Evolutionary conservation across 2,113 vertebrate genomes (phyloP), one percentile per base, ranked within the genome.

Genomic region (Sigmodon hispidus): DNA sequence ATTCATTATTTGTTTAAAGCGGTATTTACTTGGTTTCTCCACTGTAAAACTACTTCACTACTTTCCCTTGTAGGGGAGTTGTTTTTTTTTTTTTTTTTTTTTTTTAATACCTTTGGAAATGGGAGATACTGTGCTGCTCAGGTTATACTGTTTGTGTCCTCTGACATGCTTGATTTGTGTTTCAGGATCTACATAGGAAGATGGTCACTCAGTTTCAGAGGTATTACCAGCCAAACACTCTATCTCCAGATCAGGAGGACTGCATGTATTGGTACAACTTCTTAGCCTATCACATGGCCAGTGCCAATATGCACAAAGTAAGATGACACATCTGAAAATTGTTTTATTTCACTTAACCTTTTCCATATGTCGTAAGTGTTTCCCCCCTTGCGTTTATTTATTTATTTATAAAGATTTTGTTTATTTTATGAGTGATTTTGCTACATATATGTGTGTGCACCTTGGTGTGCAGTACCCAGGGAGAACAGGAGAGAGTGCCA

Each of bases 261-360:
- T 99, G 98, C 97, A 99, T 99, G 96, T 99, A 99, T 95, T 99
- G 99, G 99, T 99, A 99, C 92, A 98, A 99, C 93, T 99, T 99
- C 87, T 97, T 99, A 72, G 99, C 99, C 0, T 98, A 99, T 97
- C 99, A 99, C 98, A 99, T 99, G 99, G 99, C 99, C 73, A 99
- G 99, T 98, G 99, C 99, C 52, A 98, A 98, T 50, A 99, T 99
- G 97, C 98, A 98, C 55, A 98, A 99, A 99, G 99, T 99, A 98
- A 98, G 97, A 98, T 65, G 12, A 15, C 34, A 19, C 90, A 10
- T 57, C 94, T 80, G 80, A 89, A 95, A 52, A 67, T 67, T 40
- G 16, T n/a, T 89, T 76, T 15, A 57, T 69, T 45, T 96, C 4
- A n/a, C 2, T 90, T 94, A 11, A 36, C 50, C 72, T 43, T 79